Base-by-base conservation (phyloP, 2,113 vertebrate species). In the Isichthys henryi region DNA sequence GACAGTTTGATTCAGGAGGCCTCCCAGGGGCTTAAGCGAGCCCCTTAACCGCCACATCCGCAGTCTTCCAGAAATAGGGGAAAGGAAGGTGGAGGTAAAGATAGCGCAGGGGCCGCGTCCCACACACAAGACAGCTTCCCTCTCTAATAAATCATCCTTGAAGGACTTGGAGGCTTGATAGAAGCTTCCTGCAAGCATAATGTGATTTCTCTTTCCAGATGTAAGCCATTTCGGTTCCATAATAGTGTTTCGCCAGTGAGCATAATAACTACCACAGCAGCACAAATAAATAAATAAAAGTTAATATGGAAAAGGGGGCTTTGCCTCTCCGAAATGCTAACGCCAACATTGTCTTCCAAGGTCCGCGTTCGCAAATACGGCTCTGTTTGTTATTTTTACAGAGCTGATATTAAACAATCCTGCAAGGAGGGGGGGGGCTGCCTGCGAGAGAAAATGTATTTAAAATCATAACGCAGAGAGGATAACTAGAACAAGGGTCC, bases 1-100 rank as follows among this genome's bases (percentile, higher is more conserved):
- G 94, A 91, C 90, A 92, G 93, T 93, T 88, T 90, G 93, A 94
- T 95, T 92, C 92, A 94, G 91, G 91, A 91, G 92, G 91, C 91
- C 94, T 94, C 94, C 93, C 86, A 90, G 93, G 93, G 95, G 91
- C 52, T 84, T 93, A 93, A 92, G 93, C 92, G 88, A 91, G 19
- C 27, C 94, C 93, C 94, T 94, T 93, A 92, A 91, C 92, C 91
- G 90, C 93, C 93, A 95, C 94, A 96, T 95, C 93, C 93, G 91
- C 93, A 92, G 90, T 88, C 89, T 90, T 94, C 94, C 93, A 94
- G 91, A 94, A 96, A 95, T 93, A 94, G 94, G 94, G 94, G 82
- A 82, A 48, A 10, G 92, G 92, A 93, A 94, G 93, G 93, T 93
- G 93, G 88, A 93, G 95, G 93, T 92, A 95, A 94, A 95, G 93